A percentile compares a stretch with the other conserved stretches of the same genome.
phyloP scores from a whole-genome alignment of 2,113 vertebrate genomes.

The Myanophis thanlyinensis region DNA sequence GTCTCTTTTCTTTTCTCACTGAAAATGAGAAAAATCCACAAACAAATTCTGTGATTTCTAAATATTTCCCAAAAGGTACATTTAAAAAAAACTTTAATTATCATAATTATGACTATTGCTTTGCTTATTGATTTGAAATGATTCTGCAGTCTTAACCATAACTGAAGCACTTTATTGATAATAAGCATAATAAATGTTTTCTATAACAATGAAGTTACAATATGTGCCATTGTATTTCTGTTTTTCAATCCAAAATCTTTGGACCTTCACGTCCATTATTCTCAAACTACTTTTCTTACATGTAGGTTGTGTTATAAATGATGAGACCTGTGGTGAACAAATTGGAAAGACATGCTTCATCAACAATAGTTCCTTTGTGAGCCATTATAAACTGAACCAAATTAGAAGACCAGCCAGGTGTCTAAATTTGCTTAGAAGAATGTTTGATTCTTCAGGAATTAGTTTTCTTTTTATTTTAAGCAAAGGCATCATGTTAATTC shows the following conservation, averaged over 20 bases:
- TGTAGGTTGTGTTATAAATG: not conserved
- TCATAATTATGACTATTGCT: not conserved
- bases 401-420: not conserved
- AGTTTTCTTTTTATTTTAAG: not conserved
- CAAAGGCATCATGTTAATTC: not conserved
- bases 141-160: not conserved
- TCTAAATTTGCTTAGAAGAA: not conserved
- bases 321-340: not conserved
- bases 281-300: not conserved
- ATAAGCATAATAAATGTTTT: not conserved
- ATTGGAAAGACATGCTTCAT: conserved; percentile 13
- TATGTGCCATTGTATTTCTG: not conserved
- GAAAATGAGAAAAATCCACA: too few relatives aligned
- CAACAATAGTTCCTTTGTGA: conserved; percentile 15
- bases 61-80: not conserved
- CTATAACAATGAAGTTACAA: not conserved
- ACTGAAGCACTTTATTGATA: not conserved
- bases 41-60: not conserved
- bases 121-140: not conserved
- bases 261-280: not conserved
- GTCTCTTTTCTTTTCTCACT: not conserved
- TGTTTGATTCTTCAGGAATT: not conserved
- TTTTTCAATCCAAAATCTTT: not conserved
- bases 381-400: not conserved
- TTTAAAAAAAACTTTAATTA: fast-evolving